Conservation (phyloP, 2,113 vertebrate genomes). For the Piprites chloris region DNA sequence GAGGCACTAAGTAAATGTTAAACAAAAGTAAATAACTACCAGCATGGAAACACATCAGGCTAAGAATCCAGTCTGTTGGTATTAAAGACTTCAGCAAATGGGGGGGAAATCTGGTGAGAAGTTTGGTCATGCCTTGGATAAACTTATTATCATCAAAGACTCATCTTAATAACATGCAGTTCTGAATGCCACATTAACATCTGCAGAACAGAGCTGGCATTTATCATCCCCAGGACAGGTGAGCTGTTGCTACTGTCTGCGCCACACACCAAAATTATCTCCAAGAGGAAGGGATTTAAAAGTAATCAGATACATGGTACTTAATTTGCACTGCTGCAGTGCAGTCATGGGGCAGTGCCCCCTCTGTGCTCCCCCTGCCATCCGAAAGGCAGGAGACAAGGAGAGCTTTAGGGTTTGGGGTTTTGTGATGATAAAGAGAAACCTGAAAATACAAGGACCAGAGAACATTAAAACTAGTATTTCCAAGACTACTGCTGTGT, state of each 20-base stretch:
- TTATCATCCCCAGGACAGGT: neutral
- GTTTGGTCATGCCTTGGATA: neutral
- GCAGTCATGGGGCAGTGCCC: neutral
- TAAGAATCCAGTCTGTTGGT: neutral
- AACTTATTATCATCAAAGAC: neutral
- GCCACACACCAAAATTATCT: neutral
- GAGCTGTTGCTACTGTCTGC: neutral
- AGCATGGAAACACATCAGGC: neutral
- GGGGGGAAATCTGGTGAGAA: neutral
- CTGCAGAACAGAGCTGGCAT: neutral
- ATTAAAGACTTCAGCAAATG: neutral
- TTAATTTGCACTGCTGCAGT: neutral
- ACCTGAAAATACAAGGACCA: neutral
- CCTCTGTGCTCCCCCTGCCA: neutral
- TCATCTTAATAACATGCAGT: neutral
- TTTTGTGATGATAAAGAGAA: neutral
- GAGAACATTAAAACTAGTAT: neutral
- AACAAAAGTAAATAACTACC: constrained; percentile 29
- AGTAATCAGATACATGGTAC: neutral
- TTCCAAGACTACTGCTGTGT: neutral
- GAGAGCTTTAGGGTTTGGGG: neutral
- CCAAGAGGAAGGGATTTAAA: neutral
- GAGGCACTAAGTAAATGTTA: constrained; percentile 49
- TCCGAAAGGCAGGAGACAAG: accelerated
- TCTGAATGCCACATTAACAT: neutral